Conservation (phyloP, 2,113 vertebrate genomes). For the Hirundichthys speculiger region DNA sequence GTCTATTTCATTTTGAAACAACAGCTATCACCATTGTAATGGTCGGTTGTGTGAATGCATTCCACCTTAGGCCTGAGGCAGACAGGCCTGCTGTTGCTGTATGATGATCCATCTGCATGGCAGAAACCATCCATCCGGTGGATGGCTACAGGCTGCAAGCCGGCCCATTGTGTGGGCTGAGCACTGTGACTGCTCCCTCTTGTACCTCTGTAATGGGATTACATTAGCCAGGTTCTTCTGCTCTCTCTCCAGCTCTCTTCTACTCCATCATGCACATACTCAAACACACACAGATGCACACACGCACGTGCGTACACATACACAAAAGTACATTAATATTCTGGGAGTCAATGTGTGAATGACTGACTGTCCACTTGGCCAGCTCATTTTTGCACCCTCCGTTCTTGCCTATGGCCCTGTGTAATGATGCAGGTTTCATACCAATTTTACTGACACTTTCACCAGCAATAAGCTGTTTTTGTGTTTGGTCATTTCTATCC, state of each 20-base stretch:
- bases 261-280: neutral
- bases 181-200: constrained; percentile 80
- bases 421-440: constrained; percentile 52
- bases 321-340: constrained; percentile 4
- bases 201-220: constrained; percentile 81
- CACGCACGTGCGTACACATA: neutral
- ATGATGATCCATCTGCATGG: constrained; percentile 77
- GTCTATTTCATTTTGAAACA: constrained; percentile 65
- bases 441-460: constrained; percentile 36
- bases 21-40: constrained; percentile 71
- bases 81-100: constrained; percentile 58
- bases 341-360: constrained; percentile 42
- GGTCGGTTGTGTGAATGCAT: constrained; percentile 58
- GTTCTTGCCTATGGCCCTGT: constrained; percentile 46
- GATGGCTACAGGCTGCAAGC: constrained; percentile 76
- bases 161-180: constrained; percentile 78
- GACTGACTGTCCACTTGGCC: constrained; percentile 55
- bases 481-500: constrained; percentile 14
- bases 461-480: constrained; percentile 5
- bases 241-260: constrained; percentile 50
- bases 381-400: constrained; percentile 40
- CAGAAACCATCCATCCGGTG: constrained; percentile 73
- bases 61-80: constrained; percentile 64
- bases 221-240: constrained; percentile 78
- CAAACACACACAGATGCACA: neutral